phyloP scores from a whole-genome alignment of 2,797 vertebrate species.

The Tiaroga cobitis region DNA sequence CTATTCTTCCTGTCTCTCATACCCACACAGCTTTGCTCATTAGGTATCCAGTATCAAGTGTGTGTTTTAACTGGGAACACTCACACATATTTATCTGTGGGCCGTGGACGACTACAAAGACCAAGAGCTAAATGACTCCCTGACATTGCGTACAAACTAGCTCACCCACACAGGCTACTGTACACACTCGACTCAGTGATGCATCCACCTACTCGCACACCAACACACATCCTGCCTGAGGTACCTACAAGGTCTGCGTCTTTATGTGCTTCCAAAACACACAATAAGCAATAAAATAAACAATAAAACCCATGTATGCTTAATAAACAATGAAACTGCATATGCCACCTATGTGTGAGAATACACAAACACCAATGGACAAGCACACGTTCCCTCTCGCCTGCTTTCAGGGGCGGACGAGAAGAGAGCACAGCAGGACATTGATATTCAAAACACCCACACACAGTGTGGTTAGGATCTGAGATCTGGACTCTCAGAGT shows the following conservation, averaged over 20 bases:
- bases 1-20: slow-evolving; percentile 40
- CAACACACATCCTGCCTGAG: slow-evolving; percentile 56
- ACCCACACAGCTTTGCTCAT: slow-evolving; percentile 37
- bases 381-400: slow-evolving; percentile 58
- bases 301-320: slow-evolving; percentile 8
- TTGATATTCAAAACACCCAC: slow-evolving; percentile 64
- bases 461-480: slow-evolving; percentile 58
- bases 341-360: slow-evolving; percentile 23
- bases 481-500: slow-evolving; percentile 67
- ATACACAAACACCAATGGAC: slow-evolving; percentile 35
- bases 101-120: slow-evolving; percentile 41
- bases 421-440: slow-evolving; percentile 53
- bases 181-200: slow-evolving; percentile 54
- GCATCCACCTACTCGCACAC: slow-evolving; percentile 50
- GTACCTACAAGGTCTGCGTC: slow-evolving; percentile 54
- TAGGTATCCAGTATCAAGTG: slow-evolving; percentile 60
- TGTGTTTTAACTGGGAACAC: slow-evolving; percentile 59
- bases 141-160: slow-evolving; percentile 55
- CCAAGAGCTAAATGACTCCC: slow-evolving; percentile 50
- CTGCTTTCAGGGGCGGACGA: slow-evolving; percentile 60
- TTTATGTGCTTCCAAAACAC: slow-evolving; percentile 24
- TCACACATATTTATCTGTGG: slow-evolving; percentile 34
- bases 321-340: slow-evolving; percentile 61
- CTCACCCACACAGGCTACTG: slow-evolving; percentile 49
- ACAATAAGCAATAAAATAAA: slow-evolving; percentile 29